Base-by-base conservation (phyloP, 2,888 invertebrate genomes). In the Plagodis pulveraria region DNA sequence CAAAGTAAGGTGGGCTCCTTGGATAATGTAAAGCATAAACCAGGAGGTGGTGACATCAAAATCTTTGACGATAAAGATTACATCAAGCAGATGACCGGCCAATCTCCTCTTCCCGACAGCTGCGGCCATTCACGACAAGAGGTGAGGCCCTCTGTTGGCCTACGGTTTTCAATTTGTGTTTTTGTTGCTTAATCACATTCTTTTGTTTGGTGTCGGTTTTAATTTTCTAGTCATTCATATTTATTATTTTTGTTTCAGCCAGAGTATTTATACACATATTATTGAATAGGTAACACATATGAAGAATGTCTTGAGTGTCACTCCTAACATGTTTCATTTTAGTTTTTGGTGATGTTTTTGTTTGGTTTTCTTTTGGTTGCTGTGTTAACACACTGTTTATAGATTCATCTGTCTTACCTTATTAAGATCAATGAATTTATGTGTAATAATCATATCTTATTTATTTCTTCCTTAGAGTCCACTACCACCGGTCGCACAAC, bases 21-120 rank as follows among this genome's bases (percentile, higher is more conserved):
- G 94, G 97, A 98, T 89, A 98, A 98, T 91, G 95, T 98, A 73
- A 96, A 96, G 86, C 96, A 98, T 93, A 97, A 95, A 93, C 98
- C 98, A 58, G 97, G 98, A 74, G 98, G 98, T 65, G 98, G 98
- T 49, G 97, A 98, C 72, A 96, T 97, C 91, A 98, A 98, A 94
- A 98, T 98, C 81, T 98, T 97, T 87, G 97, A 98, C 84, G 98
- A 98, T 91, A 97, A 96, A 93, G 96, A 96, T 67, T 98, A 98
- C 93, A 94, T 97, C 86, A 96, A 96, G 92, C 97, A 97, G 93
- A 94, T 94, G 83, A 94, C 76, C 59, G 91, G 87, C 32, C 83
- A 81, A 55, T 89, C 92, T 22, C 88, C 92, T 58, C 74, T 86
- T 56, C 89, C 89, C 11, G 83, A 83, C 69, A 87, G 86, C 66